Base-by-base conservation (phyloP, 1,140 invertebrate genomes). In the Maconellicoccus hirsutus region DNA sequence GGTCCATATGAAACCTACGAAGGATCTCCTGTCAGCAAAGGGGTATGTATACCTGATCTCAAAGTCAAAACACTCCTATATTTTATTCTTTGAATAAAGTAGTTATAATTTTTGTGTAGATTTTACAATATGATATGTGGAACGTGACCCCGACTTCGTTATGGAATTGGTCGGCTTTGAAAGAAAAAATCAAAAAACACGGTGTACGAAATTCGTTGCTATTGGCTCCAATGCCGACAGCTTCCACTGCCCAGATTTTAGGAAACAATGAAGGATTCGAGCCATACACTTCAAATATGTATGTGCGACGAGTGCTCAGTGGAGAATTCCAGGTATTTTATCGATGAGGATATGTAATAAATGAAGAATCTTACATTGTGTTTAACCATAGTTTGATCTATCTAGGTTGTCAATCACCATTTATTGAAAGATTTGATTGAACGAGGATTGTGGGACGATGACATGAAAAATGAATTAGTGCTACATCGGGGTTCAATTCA, bases 121-220 rank as follows among this genome's bases (percentile, higher is more conserved):
- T 98, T 75, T 82, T 99, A 16, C 98, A 99, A 79, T 96, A 94
- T 79, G 97, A 99, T 75, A 98, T 99, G 96, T 99, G 96, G 96
- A 82, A 89, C 77, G 89, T 92, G 2, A 90, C 83, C n/a, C 94
- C 94, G 14, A 89, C 92, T 42, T 81, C 88, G 76, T 81, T 96
- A 7, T 96, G 94, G 89, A 86, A 99, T 78, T 99, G 98, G 97
- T 76, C 78, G 19, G 80, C 76, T 14, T 81, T 99, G 29, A 95
- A 95, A 79, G 83, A 82, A 73, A 91, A 92, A 77, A 98, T 99
- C 76, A 86, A 87, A 10, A 85, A 93, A 79, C 84, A 94, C 82
- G 98, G 98, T 25, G 82, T 99, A 0, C 82, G 96, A 66, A 99
- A 99, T 83, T 97, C 94, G 16, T 82, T 99, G 8, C 81, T 99